A percentile compares a stretch with the other conserved stretches of the same genome.
These are phyloP conservation scores for Subacronicta megacephala DNA, from an alignment of 2,888 invertebrate genomes.

Conservation along the genomic window DNA sequence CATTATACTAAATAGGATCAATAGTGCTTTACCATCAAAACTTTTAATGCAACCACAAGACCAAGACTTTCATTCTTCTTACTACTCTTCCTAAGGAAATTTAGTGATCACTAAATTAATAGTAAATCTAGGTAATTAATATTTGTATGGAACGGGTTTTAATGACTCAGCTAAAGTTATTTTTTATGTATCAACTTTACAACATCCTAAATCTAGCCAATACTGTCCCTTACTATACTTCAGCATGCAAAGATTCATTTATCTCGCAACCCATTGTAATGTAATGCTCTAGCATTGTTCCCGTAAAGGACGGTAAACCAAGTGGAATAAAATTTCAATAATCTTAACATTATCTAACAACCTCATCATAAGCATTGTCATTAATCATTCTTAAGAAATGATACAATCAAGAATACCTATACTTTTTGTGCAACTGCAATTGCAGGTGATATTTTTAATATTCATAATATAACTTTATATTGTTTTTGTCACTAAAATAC, in stretches of 20 bases:
- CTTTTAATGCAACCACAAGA: slow-evolving; percentile 25
- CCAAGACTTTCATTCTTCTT: not conserved
- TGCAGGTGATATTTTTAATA: too few relatives aligned
- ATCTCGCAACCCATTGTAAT: slow-evolving; percentile 16
- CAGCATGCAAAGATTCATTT: slow-evolving; percentile 23
- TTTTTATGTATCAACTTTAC: not conserved
- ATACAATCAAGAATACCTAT: not conserved
- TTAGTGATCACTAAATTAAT: not conserved
- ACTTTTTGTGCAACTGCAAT: not conserved
- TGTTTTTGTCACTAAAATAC: too few relatives aligned
- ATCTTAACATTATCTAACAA: slow-evolving; percentile 2
- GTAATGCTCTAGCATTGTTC: too few relatives aligned
- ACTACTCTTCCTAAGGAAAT: not conserved
- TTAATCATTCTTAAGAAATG: too few relatives aligned
- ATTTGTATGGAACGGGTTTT: not conserved
- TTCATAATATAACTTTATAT: slow-evolving; percentile 25
- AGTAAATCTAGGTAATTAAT: too few relatives aligned
- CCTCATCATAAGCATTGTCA: too few relatives aligned
- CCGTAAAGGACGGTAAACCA: not conserved
- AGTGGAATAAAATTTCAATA: slow-evolving; percentile 22
- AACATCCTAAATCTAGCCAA: slow-evolving; percentile 1
- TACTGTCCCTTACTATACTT: slow-evolving; percentile 11
- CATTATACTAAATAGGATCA: slow-evolving; percentile 78
- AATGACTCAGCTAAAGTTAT: not conserved
- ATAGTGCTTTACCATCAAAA: slow-evolving; percentile 68